Percentiles rank a stretch among this genome's conserved stretches.
Evolutionary conservation across 2,888 invertebrate species (phyloP).

Genomic region (Protonemura montana): DNA sequence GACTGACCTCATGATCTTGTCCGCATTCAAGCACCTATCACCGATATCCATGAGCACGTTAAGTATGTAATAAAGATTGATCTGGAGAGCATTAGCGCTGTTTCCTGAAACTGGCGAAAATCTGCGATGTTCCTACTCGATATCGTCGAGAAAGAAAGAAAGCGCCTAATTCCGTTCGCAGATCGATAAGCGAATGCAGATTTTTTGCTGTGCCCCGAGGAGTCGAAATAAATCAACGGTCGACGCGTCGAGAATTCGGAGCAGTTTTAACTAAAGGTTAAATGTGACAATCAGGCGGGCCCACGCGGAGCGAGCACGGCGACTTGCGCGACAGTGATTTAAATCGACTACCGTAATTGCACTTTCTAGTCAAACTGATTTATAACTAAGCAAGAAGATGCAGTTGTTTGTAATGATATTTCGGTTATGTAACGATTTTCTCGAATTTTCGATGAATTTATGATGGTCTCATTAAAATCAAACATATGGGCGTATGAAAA

Average conservation of each 20-base stretch:
- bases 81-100: neutral
- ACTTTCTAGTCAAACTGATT: neutral
- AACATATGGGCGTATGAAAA: neutral
- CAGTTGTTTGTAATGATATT: neutral
- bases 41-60: neutral
- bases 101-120: neutral
- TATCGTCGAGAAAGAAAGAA: neutral
- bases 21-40: neutral
- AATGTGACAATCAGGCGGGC: neutral
- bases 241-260: neutral
- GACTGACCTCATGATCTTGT: neutral
- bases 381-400: neutral
- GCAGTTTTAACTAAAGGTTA: neutral
- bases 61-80: conserved; percentile 12
- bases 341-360: neutral
- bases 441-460: neutral
- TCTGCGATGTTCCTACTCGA: neutral
- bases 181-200: neutral
- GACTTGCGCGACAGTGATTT: neutral
- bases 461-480: neutral
- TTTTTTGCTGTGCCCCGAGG: neutral
- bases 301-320: neutral
- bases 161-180: neutral
- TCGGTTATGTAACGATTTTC: neutral
- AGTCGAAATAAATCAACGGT: neutral